Conservation (phyloP, 1,140 invertebrate species). For the Catajapyx aquilonaris region DNA sequence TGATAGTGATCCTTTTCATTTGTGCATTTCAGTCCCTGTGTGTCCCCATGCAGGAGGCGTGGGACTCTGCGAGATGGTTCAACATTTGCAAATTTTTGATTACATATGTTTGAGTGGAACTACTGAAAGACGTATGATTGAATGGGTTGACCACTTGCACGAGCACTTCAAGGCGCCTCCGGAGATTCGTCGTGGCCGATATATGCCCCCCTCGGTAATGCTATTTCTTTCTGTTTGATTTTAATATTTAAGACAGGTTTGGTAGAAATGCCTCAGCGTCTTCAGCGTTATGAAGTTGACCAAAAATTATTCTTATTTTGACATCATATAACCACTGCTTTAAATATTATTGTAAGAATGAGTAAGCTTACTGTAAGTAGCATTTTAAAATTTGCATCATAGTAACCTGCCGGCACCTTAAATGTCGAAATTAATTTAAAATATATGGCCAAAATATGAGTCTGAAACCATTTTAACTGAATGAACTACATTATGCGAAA, state of each 20-base stretch:
- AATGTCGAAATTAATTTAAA: neutral
- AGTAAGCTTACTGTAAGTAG: no score
- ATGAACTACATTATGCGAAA: no score
- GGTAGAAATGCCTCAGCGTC: neutral
- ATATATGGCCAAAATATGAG: conserved; percentile 1
- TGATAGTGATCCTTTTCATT: no score
- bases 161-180: conserved; percentile 62
- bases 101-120: conserved; percentile 47
- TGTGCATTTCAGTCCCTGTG: conserved; percentile 47
- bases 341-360: no score
- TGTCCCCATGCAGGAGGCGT: conserved; percentile 86
- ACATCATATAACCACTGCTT: neutral
- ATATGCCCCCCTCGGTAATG: conserved; percentile 44
- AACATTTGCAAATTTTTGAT: conserved; percentile 79
- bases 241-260: neutral
- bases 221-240: conserved; percentile 2
- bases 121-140: conserved; percentile 47
- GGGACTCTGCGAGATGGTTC: conserved; percentile 79
- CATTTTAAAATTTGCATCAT: neutral
- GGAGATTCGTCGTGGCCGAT: conserved; percentile 40
- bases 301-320: neutral
- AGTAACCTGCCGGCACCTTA: neutral
- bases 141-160: conserved; percentile 75
- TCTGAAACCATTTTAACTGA: no score
- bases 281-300: neutral